phyloP scores from a whole-genome alignment of 2,113 vertebrate genomes.

The Corythoichthys intestinalis region DNA sequence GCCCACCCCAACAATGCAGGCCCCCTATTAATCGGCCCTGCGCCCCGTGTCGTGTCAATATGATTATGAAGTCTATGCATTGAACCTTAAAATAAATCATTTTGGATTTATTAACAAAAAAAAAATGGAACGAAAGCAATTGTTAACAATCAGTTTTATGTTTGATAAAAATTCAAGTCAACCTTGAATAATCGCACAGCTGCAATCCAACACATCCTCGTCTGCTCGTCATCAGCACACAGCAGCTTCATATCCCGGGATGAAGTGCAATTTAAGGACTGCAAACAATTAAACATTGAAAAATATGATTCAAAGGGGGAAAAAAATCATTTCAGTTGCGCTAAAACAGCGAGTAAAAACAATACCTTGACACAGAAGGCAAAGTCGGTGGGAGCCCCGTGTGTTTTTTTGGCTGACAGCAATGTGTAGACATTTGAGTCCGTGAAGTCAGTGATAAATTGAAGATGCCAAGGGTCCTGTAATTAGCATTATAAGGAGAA shows the following conservation, averaged over 20 bases:
- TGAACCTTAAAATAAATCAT: too few species aligned
- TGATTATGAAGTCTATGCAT: too few species aligned
- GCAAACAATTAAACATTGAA: slow-evolving; percentile 32
- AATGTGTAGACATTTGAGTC: slow-evolving; percentile 87
- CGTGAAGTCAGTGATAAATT: slow-evolving; percentile 92
- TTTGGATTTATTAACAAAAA: too few species aligned
- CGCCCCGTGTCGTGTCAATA: too few species aligned
- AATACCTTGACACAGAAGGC: slow-evolving; percentile 97
- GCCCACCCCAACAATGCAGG: too few species aligned
- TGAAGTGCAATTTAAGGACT: slow-evolving; percentile 88
- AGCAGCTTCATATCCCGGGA: slow-evolving; percentile 91
- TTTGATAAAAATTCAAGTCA: neutral
- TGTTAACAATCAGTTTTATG: too few species aligned
- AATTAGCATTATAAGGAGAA: neutral
- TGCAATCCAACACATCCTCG: slow-evolving; percentile 93
- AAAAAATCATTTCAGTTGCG: neutral
- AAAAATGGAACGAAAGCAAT: too few species aligned
- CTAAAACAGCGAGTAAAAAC: neutral
- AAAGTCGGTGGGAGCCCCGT: slow-evolving; percentile 86
- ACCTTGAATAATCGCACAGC: slow-evolving; percentile 97
- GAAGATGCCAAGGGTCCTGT: slow-evolving; percentile 95
- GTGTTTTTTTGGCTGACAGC: slow-evolving; percentile 84
- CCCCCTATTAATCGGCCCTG: too few species aligned
- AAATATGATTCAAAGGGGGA: too few species aligned
- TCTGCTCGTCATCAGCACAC: slow-evolving; percentile 93